Percentiles rank a stretch among this genome's conserved stretches.
phyloP scores from a whole-genome alignment of 35 echinoderm and acorn worm genomes.

The Nesometra sesokonis region DNA sequence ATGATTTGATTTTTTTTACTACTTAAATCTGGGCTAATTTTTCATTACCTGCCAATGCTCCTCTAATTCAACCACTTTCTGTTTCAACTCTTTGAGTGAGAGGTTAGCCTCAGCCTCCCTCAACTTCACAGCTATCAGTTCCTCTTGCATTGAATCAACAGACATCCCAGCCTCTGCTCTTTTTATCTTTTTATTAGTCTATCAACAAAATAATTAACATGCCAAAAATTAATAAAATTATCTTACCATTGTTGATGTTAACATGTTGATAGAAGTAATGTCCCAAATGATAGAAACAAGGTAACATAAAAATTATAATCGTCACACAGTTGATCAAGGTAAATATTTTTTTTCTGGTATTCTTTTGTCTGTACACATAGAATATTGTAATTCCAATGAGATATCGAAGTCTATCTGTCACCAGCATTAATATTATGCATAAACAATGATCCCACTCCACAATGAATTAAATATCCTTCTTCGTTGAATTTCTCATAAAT shows the following conservation, averaged over 20 bases:
- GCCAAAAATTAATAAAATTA: neutral
- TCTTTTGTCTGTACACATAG: neutral
- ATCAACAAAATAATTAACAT: neutral
- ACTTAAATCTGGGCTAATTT: too few species aligned
- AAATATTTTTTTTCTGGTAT: too few species aligned
- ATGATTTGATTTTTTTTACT: too few species aligned
- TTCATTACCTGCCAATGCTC: slow-evolving; percentile 85
- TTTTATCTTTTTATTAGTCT: slow-evolving; percentile 28
- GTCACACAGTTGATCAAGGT: neutral
- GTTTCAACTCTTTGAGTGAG: slow-evolving; percentile 73
- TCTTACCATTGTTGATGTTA: neutral
- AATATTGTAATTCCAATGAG: neutral
- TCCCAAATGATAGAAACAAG: neutral
- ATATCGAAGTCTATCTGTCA: neutral
- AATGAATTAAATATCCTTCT: neutral
- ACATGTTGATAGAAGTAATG: neutral
- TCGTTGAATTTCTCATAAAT: neutral
- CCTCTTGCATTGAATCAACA: slow-evolving; percentile 69
- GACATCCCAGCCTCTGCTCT: slow-evolving; percentile 47
- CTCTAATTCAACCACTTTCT: slow-evolving; percentile 78
- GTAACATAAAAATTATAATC: neutral
- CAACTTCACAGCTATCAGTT: slow-evolving; percentile 93
- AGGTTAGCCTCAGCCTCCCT: slow-evolving; percentile 92
- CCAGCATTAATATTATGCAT: neutral
- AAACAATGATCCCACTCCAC: neutral